These are phyloP conservation scores for Phyllopteryx taeniolatus DNA, from an alignment of 2,113 vertebrate species.

Conservation along the genomic window DNA sequence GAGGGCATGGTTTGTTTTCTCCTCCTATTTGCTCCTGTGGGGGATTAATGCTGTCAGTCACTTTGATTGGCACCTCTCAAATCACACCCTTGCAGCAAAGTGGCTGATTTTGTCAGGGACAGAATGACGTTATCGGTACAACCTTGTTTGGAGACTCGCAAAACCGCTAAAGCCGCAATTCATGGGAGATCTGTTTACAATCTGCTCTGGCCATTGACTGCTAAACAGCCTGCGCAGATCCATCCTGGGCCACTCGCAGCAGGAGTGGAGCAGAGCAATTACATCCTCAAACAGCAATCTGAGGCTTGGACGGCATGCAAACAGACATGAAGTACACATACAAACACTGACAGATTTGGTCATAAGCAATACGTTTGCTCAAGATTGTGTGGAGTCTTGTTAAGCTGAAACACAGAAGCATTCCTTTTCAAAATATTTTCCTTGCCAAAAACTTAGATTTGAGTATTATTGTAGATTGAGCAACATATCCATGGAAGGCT, in stretches of 20 bases:
- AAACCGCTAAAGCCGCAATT: slow-evolving; percentile 79
- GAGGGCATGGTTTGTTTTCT: slow-evolving; percentile 73
- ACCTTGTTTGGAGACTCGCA: slow-evolving; percentile 80
- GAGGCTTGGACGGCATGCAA: slow-evolving; percentile 63
- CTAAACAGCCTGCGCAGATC: slow-evolving; percentile 74
- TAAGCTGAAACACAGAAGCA: slow-evolving; percentile 26
- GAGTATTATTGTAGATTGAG: background rate
- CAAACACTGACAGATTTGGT: slow-evolving; percentile 63
- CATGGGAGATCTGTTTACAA: slow-evolving; percentile 83
- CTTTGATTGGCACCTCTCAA: slow-evolving; percentile 77
- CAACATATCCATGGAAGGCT: background rate
- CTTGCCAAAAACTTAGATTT: background rate
- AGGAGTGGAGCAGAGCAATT: slow-evolving; percentile 75
- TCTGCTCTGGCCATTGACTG: slow-evolving; percentile 75
- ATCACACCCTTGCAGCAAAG: slow-evolving; percentile 77
- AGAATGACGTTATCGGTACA: slow-evolving; percentile 75
- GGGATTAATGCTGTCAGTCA: slow-evolving; percentile 80
- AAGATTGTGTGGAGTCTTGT: slow-evolving; percentile 61
- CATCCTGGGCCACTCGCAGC: slow-evolving; percentile 72
- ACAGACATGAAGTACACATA: slow-evolving; percentile 67
- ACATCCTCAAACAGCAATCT: slow-evolving; percentile 78
- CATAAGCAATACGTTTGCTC: slow-evolving; percentile 64
- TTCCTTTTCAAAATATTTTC: background rate
- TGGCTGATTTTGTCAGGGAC: slow-evolving; percentile 77
- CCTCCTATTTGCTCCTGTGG: slow-evolving; percentile 74